These are phyloP conservation scores for Acanthopleura granulata DNA, from an alignment of 2,888 invertebrate genomes.

Conservation along the genomic window DNA sequence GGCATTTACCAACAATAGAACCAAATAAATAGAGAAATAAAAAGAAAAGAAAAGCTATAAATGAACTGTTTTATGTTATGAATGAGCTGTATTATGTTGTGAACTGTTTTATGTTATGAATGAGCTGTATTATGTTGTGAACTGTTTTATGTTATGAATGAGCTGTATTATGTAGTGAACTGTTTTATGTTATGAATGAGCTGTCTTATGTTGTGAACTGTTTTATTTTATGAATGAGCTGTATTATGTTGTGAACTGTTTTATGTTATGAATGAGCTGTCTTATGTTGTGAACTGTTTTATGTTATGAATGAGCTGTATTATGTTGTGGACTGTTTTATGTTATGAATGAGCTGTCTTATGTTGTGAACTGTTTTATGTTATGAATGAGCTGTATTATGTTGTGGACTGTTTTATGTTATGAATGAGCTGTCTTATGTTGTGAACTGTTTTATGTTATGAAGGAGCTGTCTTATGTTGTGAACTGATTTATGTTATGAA, in stretches of 20 bases:
- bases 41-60: too few species aligned
- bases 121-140: slow-evolving; percentile 29
- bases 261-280: not conserved
- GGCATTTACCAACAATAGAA: too few species aligned
- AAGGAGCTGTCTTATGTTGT: slow-evolving; percentile 27
- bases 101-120: not conserved
- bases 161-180: too few species aligned
- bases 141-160: not conserved
- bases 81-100: slow-evolving; percentile 28
- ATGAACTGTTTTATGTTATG: too few species aligned
- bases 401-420: too few species aligned
- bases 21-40: too few species aligned
- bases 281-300: too few species aligned
- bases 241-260: too few species aligned
- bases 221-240: not conserved
- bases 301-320: slow-evolving; percentile 6
- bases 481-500: not conserved
- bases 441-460: too few species aligned
- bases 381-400: slow-evolving; percentile 13
- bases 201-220: slow-evolving; percentile 28
- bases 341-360: slow-evolving; percentile 8
- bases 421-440: slow-evolving; percentile 27
- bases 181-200: not conserved
- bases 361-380: too few species aligned
- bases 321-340: too few species aligned